phyloP scores from a whole-genome alignment of 2,113 vertebrate species.

The Callopanchax toddi region DNA sequence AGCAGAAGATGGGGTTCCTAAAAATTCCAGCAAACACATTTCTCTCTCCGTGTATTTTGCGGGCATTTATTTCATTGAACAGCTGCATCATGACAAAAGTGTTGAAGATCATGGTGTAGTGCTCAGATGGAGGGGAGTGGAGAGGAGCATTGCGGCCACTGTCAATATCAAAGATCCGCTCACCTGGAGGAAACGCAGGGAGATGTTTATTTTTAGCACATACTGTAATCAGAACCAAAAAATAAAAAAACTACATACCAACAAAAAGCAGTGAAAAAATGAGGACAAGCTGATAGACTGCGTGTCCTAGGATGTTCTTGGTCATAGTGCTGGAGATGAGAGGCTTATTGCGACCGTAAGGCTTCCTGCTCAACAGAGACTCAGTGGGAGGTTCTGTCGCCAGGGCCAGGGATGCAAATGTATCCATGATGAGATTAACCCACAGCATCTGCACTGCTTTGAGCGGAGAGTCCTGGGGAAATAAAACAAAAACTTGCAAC shows the following conservation, averaged over 20 bases:
- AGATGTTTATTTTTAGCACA: neutral
- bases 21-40: slow-evolving; percentile 98
- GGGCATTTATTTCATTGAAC: slow-evolving; percentile 98
- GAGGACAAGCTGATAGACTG: slow-evolving; percentile 91
- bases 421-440: slow-evolving; percentile 99
- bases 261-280: slow-evolving; percentile 95
- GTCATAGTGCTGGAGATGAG: slow-evolving; percentile 98
- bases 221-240: neutral
- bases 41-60: slow-evolving; percentile 97
- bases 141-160: slow-evolving; percentile 93
- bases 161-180: slow-evolving; percentile 96
- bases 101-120: slow-evolving; percentile 99
- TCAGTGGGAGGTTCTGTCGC: slow-evolving; percentile 94
- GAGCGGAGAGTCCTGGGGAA: slow-evolving; percentile 89
- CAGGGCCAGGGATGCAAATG: slow-evolving; percentile 93
- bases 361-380: slow-evolving; percentile 88
- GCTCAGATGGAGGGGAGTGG: slow-evolving; percentile 95
- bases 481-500: neutral
- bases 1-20: slow-evolving; percentile 97
- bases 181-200: slow-evolving; percentile 78
- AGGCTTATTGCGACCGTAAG: slow-evolving; percentile 94
- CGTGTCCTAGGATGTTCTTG: slow-evolving; percentile 96
- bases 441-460: slow-evolving; percentile 98
- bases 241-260: slow-evolving; percentile 70
- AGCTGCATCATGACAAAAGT: slow-evolving; percentile 99